phyloP scores from a whole-genome alignment of 1,140 invertebrate genomes.

The Euschistus heros region DNA sequence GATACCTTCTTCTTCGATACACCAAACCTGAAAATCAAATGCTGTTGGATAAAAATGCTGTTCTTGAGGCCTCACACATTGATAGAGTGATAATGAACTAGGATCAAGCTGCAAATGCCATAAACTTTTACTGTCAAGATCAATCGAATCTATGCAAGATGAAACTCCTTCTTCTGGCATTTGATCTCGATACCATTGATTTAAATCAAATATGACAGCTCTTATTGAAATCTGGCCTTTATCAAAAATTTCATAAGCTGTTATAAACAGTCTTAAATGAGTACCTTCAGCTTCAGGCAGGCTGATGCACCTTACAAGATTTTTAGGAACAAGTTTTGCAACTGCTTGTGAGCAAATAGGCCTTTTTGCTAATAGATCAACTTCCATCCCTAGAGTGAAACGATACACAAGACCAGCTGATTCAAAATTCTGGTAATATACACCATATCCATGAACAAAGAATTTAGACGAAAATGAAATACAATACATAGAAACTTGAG shows the following conservation, averaged over 20 bases:
- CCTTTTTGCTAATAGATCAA: not conserved
- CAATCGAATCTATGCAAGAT: not conserved
- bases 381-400: not conserved
- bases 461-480: constrained; percentile 6
- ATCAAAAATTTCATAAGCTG: not conserved
- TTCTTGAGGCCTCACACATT: constrained; percentile 6
- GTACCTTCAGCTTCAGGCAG: not conserved
- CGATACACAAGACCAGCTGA: constrained; percentile 5
- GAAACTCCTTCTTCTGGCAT: constrained; percentile 9
- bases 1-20: constrained; percentile 6
- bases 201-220: not conserved
- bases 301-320: not conserved
- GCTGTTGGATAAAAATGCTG: constrained; percentile 10
- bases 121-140: not conserved
- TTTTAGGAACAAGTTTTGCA: not conserved
- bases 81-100: not conserved
- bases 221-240: no score
- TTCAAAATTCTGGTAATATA: constrained; percentile 17
- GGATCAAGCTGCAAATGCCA: not conserved
- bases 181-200: constrained; percentile 11
- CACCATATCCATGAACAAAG: constrained; percentile 4
- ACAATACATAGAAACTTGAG: constrained; percentile 10
- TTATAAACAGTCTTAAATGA: constrained; percentile 2
- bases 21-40: not conserved
- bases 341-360: not conserved